These are phyloP conservation scores for Yponomeuta malinellus DNA, from an alignment of 2,888 invertebrate species.

Conservation along the genomic window DNA sequence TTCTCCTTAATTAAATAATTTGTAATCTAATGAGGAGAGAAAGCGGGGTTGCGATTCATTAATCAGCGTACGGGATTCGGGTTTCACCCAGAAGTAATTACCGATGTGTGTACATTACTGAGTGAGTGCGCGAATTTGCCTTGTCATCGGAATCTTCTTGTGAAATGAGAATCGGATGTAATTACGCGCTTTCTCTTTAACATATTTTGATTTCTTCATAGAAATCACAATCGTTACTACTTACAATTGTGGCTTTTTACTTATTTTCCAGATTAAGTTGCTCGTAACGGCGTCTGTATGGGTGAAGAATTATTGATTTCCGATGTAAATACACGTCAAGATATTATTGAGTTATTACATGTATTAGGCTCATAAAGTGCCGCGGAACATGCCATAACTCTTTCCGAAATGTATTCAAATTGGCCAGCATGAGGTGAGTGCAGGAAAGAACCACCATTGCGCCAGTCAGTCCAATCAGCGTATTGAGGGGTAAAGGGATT, in stretches of 20 bases:
- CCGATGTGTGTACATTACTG: conserved; percentile 29
- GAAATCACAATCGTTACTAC: conserved; percentile 1
- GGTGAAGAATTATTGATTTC: conserved; percentile 14
- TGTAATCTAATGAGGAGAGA: conserved; percentile 58
- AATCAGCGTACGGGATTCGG: conserved; percentile 48
- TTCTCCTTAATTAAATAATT: conserved; percentile 24
- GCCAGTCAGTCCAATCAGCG: not conserved
- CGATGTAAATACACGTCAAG: conserved; percentile 17
- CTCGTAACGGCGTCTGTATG: not conserved
- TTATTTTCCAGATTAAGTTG: not conserved
- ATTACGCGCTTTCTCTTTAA: conserved; percentile 57
- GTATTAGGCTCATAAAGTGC: conserved; percentile 14
- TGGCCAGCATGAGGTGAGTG: conserved; percentile 11
- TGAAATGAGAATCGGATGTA: conserved; percentile 57
- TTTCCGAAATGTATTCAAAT: conserved; percentile 18
- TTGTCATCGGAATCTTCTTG: conserved; percentile 51
- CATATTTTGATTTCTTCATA: conserved; percentile 4
- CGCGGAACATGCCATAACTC: conserved; percentile 14
- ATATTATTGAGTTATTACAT: conserved; percentile 17
- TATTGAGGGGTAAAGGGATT: not conserved
- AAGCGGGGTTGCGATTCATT: conserved; percentile 41
- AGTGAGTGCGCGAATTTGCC: conserved; percentile 39
- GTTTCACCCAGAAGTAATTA: conserved; percentile 59
- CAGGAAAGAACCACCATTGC: not conserved
- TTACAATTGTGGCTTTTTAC: not conserved